Evolutionary conservation across 2,888 invertebrate genomes (phyloP).

Genomic region (Phaonia tiefii): DNA sequence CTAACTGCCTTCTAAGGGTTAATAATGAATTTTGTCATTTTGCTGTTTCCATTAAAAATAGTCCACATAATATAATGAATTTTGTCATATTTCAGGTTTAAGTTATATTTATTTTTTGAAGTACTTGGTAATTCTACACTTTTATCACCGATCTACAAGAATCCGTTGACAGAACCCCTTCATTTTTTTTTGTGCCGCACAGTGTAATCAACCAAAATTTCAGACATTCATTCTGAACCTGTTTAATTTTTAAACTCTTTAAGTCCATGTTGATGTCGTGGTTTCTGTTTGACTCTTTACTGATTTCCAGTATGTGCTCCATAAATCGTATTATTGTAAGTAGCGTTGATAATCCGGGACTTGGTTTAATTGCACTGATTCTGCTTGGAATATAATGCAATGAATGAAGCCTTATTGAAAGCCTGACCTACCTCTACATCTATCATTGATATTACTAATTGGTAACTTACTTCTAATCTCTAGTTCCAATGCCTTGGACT

Average conservation of each 20-base stretch:
- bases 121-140: no score
- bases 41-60: no score
- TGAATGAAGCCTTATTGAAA: constrained; percentile 4
- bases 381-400: not conserved
- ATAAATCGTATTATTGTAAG: not conserved
- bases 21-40: no score
- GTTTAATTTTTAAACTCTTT: not conserved
- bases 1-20: no score
- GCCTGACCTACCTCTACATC: constrained; percentile 6
- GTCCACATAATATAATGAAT: no score
- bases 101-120: no score
- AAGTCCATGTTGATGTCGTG: not conserved
- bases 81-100: no score
- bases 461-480: constrained; percentile 6
- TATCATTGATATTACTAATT: constrained; percentile 1
- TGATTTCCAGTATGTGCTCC: not conserved
- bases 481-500: no score
- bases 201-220: constrained; percentile 13
- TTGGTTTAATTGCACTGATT: constrained; percentile 18
- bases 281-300: not conserved
- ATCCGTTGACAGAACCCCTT: no score
- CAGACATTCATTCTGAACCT: not conserved
- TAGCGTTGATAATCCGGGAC: not conserved
- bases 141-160: no score
- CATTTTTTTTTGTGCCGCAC: no score